These are phyloP conservation scores for Drosophila micromelanica DNA, from an alignment of 1,140 invertebrate species.

Conservation along the genomic window DNA sequence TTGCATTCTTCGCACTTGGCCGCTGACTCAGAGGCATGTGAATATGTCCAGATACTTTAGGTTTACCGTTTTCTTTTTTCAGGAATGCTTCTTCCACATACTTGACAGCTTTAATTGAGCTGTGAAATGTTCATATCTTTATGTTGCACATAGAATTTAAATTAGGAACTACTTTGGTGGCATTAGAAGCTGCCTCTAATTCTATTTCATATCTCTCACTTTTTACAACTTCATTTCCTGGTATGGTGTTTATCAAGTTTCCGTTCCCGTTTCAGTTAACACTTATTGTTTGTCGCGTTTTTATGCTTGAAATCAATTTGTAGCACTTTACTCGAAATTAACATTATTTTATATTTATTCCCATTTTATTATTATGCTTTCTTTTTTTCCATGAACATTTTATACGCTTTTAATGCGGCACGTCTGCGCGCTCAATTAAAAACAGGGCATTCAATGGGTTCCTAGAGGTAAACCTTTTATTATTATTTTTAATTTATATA, in stretches of 20 bases:
- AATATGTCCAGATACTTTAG: constrained; percentile 1
- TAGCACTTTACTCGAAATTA: constrained; percentile 76
- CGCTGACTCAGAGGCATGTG: constrained; percentile 36
- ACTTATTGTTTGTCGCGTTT: constrained; percentile 13
- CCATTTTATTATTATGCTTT: constrained; percentile 48
- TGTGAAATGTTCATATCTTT: constrained; percentile 38
- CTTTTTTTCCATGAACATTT: constrained; percentile 42
- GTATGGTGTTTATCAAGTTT: constrained; percentile 12
- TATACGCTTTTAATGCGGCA: constrained; percentile 49
- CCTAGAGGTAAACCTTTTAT: constrained; percentile 17
- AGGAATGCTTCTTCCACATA: constrained; percentile 6
- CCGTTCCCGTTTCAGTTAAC: background rate
- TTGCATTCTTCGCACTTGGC: constrained; percentile 43
- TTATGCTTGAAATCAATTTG: constrained; percentile 72
- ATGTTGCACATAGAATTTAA: constrained; percentile 14
- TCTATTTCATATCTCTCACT: constrained; percentile 7
- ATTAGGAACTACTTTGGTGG: constrained; percentile 38
- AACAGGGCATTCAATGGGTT: constrained; percentile 38
- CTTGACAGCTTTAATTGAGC: constrained; percentile 20
- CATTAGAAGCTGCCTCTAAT: constrained; percentile 9
- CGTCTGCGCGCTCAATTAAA: constrained; percentile 75
- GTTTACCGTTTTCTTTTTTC: constrained; percentile 29
- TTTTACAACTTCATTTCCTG: constrained; percentile 36
- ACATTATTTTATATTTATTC: constrained; percentile 60
- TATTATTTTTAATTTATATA: background rate